Conservation (phyloP, 1,140 invertebrate species). For the Zaprionus camerounensis region DNA sequence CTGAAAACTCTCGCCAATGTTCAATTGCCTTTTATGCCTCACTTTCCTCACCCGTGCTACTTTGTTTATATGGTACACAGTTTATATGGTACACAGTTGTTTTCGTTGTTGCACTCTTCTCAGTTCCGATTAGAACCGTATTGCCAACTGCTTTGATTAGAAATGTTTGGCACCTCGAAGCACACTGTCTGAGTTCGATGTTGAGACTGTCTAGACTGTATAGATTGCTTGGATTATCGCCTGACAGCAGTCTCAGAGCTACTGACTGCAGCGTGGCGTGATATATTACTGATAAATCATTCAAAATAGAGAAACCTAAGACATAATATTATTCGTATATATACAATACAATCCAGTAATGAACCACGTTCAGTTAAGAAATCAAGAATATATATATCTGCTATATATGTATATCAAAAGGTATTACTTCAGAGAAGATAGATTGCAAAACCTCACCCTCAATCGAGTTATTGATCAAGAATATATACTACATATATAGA, state of each 20-base stretch:
- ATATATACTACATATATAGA: neutral
- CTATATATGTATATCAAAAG: no score
- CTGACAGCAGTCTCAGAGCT: neutral
- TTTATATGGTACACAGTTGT: neutral
- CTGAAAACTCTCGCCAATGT: slow-evolving; percentile 1
- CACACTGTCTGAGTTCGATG: neutral
- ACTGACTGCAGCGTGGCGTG: neutral
- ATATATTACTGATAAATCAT: no score
- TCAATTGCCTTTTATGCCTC: slow-evolving; percentile 18
- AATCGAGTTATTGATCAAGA: neutral
- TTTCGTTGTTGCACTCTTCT: neutral
- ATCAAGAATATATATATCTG: neutral
- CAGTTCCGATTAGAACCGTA: neutral
- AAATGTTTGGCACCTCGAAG: neutral
- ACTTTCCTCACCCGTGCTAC: neutral
- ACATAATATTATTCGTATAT: no score
- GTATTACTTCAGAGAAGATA: no score
- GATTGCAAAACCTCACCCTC: no score
- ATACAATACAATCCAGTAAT: no score
- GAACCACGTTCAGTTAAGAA: neutral
- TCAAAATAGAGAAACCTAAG: no score
- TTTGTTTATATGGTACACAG: no score
- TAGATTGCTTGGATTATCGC: neutral
- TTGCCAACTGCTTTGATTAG: slow-evolving; percentile 27
- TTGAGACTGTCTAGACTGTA: neutral